Conservation (phyloP, 2,113 vertebrate species). For the Oxygymnocypris stewartii region DNA sequence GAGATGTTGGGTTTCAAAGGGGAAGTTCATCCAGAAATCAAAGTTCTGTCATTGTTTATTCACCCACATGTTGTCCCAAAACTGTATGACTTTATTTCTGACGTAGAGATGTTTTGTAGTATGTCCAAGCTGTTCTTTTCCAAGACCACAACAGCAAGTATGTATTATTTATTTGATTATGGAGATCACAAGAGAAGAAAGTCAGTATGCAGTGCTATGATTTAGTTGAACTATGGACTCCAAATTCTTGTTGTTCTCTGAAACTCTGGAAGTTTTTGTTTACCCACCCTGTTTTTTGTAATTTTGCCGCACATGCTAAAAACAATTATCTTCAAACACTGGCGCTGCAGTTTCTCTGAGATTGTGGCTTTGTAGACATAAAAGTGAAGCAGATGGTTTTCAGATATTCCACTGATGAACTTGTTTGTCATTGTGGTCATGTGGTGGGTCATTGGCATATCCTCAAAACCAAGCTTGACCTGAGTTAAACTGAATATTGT, state of each 20-base stretch:
- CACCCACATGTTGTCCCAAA: background rate
- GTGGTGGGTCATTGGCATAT: slow-evolving; percentile 33
- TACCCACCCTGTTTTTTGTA: background rate
- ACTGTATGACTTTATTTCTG: background rate
- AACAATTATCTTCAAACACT: background rate
- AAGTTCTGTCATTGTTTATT: slow-evolving; percentile 9
- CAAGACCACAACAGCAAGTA: background rate
- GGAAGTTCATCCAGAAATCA: background rate
- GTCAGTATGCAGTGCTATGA: background rate
- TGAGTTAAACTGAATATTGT: slow-evolving; percentile 7
- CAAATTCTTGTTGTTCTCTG: background rate
- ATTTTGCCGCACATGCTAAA: background rate
- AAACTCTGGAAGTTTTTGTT: slow-evolving; percentile 6
- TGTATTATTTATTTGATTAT: background rate
- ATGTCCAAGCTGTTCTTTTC: background rate
- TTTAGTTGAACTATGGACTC: background rate
- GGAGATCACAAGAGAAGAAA: background rate
- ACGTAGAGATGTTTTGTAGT: background rate
- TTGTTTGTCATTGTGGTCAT: slow-evolving; percentile 20
- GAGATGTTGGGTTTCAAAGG: background rate
- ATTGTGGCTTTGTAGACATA: slow-evolving; percentile 15
- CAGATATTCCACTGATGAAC: background rate
- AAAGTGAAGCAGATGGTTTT: slow-evolving; percentile 45
- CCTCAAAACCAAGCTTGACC: slow-evolving; percentile 46
- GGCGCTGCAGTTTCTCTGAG: background rate